Conservation (phyloP, 2,888 invertebrate species). For the Hypena proboscidalis region DNA sequence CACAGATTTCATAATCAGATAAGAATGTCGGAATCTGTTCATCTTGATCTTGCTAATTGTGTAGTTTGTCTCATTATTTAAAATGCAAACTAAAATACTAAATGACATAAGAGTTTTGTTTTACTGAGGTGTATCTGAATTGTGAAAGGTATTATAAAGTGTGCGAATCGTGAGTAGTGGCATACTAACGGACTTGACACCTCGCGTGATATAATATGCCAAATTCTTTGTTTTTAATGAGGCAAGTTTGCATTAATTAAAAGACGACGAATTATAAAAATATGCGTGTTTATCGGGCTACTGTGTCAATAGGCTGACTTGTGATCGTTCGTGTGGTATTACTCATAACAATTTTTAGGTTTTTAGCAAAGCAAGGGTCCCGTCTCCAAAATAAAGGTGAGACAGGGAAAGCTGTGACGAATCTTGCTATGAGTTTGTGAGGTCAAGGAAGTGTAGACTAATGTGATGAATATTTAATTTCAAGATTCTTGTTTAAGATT, state of each 20-base stretch:
- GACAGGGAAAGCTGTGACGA: no score
- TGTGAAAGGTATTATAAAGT: slow-evolving; percentile 20
- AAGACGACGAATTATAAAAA: slow-evolving; percentile 12
- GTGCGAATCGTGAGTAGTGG: slow-evolving; percentile 12
- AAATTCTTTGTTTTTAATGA: slow-evolving; percentile 13
- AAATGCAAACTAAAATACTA: slow-evolving; percentile 11
- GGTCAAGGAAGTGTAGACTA: no score
- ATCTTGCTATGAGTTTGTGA: no score
- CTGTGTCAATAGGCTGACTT: slow-evolving; percentile 4
- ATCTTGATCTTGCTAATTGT: slow-evolving; percentile 30
- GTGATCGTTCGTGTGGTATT: no score
- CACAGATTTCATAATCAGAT: slow-evolving; percentile 22
- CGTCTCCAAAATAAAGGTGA: no score
- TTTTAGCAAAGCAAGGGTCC: not conserved
- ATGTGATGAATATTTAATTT: no score
- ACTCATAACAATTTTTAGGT: no score
- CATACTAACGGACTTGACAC: slow-evolving; percentile 17
- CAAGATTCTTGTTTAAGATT: no score
- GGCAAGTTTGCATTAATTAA: slow-evolving; percentile 1
- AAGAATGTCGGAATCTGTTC: slow-evolving; percentile 9
- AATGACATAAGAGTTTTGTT: slow-evolving; percentile 24
- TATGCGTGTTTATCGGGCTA: slow-evolving; percentile 5
- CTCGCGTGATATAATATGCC: slow-evolving; percentile 24
- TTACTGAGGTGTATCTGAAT: slow-evolving; percentile 21
- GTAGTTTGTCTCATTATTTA: slow-evolving; percentile 35